A percentile compares a stretch with the other conserved stretches of the same genome.
These are phyloP conservation scores for Chorisops tibialis DNA, from an alignment of 2,888 invertebrate genomes.

Conservation along the genomic window DNA sequence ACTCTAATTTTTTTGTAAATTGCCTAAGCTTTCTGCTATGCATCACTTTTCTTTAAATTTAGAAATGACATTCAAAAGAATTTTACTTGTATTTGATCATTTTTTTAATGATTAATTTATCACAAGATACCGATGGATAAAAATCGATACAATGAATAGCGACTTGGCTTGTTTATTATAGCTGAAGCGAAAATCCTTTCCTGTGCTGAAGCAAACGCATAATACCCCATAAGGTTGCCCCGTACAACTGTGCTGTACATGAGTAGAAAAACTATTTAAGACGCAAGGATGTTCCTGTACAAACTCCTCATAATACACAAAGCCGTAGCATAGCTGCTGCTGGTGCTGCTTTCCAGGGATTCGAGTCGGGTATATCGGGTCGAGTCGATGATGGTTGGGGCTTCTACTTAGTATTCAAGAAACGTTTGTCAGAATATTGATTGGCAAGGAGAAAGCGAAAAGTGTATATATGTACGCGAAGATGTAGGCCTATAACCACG, in stretches of 20 bases:
- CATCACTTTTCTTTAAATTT: too few relatives aligned
- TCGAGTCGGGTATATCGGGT: conserved; percentile 10
- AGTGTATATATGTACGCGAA: conserved; percentile 21
- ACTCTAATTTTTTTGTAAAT: too few relatives aligned
- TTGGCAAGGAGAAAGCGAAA: conserved; percentile 38
- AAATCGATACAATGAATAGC: too few relatives aligned
- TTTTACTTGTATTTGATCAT: too few relatives aligned
- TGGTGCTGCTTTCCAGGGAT: conserved; percentile 8
- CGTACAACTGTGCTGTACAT: conserved; percentile 12
- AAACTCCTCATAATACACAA: background rate
- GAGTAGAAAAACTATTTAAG: conserved; percentile 24
- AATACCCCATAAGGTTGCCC: too few relatives aligned
- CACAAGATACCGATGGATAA: too few relatives aligned
- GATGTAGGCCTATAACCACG: conserved; percentile 5
- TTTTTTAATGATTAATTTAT: too few relatives aligned
- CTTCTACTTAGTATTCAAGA: conserved; percentile 37
- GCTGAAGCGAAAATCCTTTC: too few relatives aligned
- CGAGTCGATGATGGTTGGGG: conserved; percentile 21
- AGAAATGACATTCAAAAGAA: too few relatives aligned
- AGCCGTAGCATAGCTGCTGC: background rate
- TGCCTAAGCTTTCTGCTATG: too few relatives aligned
- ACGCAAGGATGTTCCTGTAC: conserved; percentile 11
- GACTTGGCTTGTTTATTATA: too few relatives aligned
- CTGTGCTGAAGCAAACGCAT: too few relatives aligned
- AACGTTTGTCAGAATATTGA: conserved; percentile 38